These are phyloP conservation scores for Melipona beecheii DNA, from an alignment of 2,888 invertebrate genomes.

Conservation along the genomic window DNA sequence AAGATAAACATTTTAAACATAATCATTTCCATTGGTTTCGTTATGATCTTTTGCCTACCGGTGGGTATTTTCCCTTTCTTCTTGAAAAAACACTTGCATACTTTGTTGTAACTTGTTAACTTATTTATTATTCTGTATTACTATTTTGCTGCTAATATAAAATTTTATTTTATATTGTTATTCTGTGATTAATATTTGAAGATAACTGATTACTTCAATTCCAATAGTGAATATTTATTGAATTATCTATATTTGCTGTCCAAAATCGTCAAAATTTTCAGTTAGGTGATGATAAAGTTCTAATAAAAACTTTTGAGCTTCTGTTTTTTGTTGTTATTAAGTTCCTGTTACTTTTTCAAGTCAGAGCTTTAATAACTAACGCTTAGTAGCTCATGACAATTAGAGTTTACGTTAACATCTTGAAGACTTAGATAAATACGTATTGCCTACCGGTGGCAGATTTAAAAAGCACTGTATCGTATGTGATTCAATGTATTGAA, in stretches of 20 bases:
- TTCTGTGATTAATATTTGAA: neutral
- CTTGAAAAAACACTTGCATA: neutral
- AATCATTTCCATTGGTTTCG: neutral
- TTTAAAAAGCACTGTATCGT: neutral
- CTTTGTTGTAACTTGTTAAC: neutral
- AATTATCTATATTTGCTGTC: neutral
- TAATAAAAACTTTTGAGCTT: neutral
- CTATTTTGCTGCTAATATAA: slow-evolving; percentile 1
- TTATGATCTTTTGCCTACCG: slow-evolving; percentile 34
- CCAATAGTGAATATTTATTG: slow-evolving; percentile 5
- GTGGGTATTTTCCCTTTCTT: slow-evolving; percentile 34
- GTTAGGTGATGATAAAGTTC: neutral
- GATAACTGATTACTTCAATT: neutral
- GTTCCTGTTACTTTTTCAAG: neutral
- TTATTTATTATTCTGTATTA: neutral
- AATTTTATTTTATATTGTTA: neutral
- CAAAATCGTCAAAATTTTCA: neutral
- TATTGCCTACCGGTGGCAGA: slow-evolving; percentile 27
- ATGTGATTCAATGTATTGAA: neutral
- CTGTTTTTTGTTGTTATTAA: neutral
- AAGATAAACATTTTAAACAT: slow-evolving; percentile 5
- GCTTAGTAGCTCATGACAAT: neutral
- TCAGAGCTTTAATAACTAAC: slow-evolving; percentile 4
- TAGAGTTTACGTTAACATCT: neutral
- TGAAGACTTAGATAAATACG: slow-evolving; percentile 1